Evolutionary conservation across 2,797 vertebrate genomes (phyloP), one percentile per base, ranked within the genome.

Genomic region (Cyclopterus lumpus): DNA sequence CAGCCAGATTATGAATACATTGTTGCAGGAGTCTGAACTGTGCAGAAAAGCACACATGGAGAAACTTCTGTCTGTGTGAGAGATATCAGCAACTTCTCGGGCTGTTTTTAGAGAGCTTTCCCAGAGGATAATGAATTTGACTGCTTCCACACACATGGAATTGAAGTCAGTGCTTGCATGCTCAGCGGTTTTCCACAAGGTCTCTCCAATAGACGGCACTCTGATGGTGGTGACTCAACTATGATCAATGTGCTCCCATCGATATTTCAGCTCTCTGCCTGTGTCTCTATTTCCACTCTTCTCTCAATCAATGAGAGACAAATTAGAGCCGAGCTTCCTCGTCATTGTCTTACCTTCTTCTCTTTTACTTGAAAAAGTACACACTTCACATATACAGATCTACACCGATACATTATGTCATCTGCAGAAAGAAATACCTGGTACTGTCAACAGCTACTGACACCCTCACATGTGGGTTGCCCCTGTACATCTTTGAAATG

Each of bases 211-310:
- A 88, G 63, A 49, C 4, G 6, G 58, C 74, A 73, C 88, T 88
- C 90, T 85, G 77, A 89, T 80, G 76, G 75, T 57, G 79, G 88
- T 90, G 89, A 87, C 86, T 91, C 88, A 86, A 89, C 82, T 73
- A 49, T 87, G 82, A 93, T 94, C 93, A 92, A 93, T 93, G 77
- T 64, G 76, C 36, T 75, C 51, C 77, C 79, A 88, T 93, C 91
- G 87, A 92, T 93, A 90, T 75, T 86, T 61, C 71, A 70, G 73
- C 73, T 57, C 75, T 75, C 26, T 28, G 66, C 72, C 48, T 69
- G 64, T 71, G 74, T 77, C 68, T 85, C 71, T 55, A 32, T 73
- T 70, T 62, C 61, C 57, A 49, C 73, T 84, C 70, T 68, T 46
- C 59, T 76, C 26, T 32, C 71, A 57, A 77, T 84, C 77, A 72